These are phyloP conservation scores for Agapostemon virescens DNA, from an alignment of 2,888 invertebrate genomes.

Conservation along the genomic window DNA sequence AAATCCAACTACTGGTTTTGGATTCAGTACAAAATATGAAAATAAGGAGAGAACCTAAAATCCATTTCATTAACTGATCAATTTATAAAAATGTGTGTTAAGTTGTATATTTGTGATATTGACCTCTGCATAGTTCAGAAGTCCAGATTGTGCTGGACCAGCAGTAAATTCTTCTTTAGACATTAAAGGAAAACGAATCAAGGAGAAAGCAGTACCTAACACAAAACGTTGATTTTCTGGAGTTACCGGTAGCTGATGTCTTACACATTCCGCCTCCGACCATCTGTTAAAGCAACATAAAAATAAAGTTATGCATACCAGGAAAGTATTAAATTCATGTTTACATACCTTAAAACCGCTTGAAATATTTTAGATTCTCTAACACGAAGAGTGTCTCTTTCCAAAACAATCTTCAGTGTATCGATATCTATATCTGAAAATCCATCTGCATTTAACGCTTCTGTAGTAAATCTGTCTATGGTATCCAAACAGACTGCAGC, in stretches of 20 bases:
- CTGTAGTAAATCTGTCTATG: constrained; percentile 91
- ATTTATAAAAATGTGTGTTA: neutral
- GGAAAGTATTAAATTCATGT: neutral
- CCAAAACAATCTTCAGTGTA: constrained; percentile 88
- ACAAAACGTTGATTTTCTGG: constrained; percentile 87
- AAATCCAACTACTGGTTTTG: constrained; percentile 88
- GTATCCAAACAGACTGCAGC: constrained; percentile 91
- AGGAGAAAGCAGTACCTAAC: constrained; percentile 86
- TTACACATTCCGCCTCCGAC: constrained; percentile 88
- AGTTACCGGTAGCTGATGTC: constrained; percentile 85
- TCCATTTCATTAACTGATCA: neutral
- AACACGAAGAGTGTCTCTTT: constrained; percentile 89
- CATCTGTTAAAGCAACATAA: constrained; percentile 81
- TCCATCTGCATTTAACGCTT: constrained; percentile 89
- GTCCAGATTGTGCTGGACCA: constrained; percentile 88
- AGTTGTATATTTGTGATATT: constrained; percentile 17
- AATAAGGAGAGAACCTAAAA: constrained; percentile 85
- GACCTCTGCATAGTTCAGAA: constrained; percentile 87
- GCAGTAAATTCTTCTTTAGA: constrained; percentile 92
- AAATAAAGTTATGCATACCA: constrained; percentile 18
- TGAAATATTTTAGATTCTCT: constrained; percentile 90
- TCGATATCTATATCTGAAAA: constrained; percentile 92
- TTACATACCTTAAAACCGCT: constrained; percentile 83
- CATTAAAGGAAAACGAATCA: constrained; percentile 92
- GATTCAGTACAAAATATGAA: constrained; percentile 87